Evolutionary conservation across 2,797 vertebrate species (phyloP).

Genomic region (Decapterus maruadsi): DNA sequence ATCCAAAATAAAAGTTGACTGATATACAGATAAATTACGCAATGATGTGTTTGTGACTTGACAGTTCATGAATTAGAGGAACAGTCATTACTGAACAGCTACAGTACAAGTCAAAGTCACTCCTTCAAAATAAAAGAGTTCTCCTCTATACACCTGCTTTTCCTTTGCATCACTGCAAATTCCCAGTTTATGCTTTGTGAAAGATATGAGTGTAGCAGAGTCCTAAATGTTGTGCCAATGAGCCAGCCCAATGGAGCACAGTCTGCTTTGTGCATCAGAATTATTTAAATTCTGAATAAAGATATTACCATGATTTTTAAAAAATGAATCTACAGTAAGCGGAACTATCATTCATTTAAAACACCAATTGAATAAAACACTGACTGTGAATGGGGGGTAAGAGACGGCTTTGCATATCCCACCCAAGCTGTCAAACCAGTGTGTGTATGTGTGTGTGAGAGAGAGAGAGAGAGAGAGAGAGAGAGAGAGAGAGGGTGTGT

Average conservation of each 20-base stretch:
- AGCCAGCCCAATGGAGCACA: no score
- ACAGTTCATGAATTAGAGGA: not conserved
- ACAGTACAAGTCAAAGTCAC: not conserved
- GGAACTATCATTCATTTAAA: not conserved
- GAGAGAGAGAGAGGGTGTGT: not conserved
- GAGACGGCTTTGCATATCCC: conserved; percentile 3
- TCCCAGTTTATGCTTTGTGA: not conserved
- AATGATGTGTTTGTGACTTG: not conserved
- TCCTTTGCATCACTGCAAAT: not conserved
- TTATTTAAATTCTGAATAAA: not conserved
- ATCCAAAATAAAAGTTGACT: not conserved
- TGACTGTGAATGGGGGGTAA: not conserved
- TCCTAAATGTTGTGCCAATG: no score
- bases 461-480: not conserved
- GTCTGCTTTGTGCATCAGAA: not conserved
- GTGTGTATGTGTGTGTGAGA: not conserved
- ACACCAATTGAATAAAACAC: not conserved
- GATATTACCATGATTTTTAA: not conserved
- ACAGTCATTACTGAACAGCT: not conserved
- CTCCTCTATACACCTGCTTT: no score
- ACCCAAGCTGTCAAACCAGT: conserved; percentile 28
- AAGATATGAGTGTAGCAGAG: not conserved
- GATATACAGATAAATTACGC: not conserved
- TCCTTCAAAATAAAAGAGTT: not conserved
- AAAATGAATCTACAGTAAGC: not conserved